Evolutionary conservation across 2,888 invertebrate species (phyloP).

Genomic region (Tribolium freemani): DNA sequence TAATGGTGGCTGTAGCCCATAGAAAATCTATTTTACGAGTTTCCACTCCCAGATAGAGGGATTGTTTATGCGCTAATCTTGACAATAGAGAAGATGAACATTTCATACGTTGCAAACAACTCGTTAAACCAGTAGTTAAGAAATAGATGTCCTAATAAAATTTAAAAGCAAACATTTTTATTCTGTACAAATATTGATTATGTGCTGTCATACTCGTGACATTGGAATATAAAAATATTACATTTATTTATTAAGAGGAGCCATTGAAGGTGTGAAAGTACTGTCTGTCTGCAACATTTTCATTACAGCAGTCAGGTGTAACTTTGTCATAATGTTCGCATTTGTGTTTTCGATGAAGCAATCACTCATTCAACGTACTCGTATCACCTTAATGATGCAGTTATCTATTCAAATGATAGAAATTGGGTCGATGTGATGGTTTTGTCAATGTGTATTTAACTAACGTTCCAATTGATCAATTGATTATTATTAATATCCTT

Average conservation of each 20-base stretch:
- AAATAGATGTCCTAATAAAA: conserved; percentile 50
- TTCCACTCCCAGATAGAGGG: conserved; percentile 48
- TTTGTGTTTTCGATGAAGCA: conserved; percentile 32
- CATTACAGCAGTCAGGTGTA: conserved; percentile 34
- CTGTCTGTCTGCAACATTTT: conserved; percentile 34
- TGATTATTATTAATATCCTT: conserved; percentile 23
- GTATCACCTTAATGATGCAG: conserved; percentile 32
- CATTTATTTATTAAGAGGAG: conserved; percentile 44
- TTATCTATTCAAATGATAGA: conserved; percentile 23
- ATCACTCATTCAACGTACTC: conserved; percentile 33
- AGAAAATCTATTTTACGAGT: conserved; percentile 50
- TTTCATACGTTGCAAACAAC: conserved; percentile 48
- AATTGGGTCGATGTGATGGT: conserved; percentile 37
- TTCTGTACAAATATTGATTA: conserved; percentile 51
- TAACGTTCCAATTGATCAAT: conserved; percentile 31
- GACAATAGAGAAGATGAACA: conserved; percentile 44
- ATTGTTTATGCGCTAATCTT: conserved; percentile 40
- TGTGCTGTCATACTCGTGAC: conserved; percentile 46
- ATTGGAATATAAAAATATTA: conserved; percentile 46
- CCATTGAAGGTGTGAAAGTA: conserved; percentile 43
- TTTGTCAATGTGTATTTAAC: conserved; percentile 15
- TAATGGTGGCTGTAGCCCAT: conserved; percentile 46
- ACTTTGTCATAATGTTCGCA: conserved; percentile 30
- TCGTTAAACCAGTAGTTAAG: conserved; percentile 48
- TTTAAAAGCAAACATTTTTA: conserved; percentile 50